Conservation (phyloP, 2,888 invertebrate species). For the Pyrgus malvae region DNA sequence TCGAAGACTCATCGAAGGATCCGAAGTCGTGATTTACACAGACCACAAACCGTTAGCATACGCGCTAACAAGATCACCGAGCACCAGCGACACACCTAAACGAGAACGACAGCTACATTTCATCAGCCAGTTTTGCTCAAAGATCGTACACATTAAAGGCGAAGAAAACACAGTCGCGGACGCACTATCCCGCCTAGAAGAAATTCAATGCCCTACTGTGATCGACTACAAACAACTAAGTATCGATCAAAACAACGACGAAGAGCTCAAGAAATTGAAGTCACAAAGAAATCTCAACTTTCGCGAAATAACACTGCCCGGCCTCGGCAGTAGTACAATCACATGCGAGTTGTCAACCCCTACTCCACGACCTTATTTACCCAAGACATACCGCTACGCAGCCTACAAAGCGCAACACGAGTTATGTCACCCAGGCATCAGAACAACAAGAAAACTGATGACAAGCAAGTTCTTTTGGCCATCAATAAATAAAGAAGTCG, state of each 20-base stretch:
- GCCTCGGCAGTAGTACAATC: slow-evolving; percentile 1
- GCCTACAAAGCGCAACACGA: no score
- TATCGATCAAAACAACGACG: not conserved
- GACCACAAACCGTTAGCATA: not conserved
- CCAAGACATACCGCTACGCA: no score
- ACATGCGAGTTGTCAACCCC: not conserved
- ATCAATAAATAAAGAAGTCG: no score
- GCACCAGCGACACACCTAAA: not conserved
- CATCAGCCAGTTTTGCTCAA: not conserved
- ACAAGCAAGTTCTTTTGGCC: not conserved
- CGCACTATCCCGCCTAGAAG: not conserved
- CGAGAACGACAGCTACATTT: not conserved
- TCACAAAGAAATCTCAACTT: not conserved
- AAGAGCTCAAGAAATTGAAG: not conserved
- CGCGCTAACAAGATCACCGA: not conserved
- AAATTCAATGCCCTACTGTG: not conserved
- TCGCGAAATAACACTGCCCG: not conserved
- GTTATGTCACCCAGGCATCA: not conserved
- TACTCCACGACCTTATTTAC: not conserved
- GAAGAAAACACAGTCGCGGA: not conserved
- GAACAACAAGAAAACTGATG: not conserved
- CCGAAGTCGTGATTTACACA: not conserved
- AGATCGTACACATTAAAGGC: not conserved
- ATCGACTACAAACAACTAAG: not conserved
- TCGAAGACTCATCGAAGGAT: slow-evolving; percentile 8